phyloP scores from a whole-genome alignment of 2,888 invertebrate genomes.

The Cactoblastis cactorum region DNA sequence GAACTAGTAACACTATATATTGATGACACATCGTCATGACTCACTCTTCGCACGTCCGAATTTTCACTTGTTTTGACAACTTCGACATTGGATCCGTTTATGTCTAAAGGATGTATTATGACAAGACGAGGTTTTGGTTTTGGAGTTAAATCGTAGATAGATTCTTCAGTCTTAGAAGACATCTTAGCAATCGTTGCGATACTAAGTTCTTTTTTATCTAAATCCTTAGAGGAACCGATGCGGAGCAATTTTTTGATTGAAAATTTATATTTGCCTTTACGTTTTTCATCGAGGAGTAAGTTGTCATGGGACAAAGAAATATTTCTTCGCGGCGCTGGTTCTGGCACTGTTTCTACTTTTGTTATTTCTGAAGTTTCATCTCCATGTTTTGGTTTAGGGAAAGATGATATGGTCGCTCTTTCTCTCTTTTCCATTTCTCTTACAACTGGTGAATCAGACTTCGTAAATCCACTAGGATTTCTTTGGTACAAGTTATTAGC shows the following conservation, averaged over 20 bases:
- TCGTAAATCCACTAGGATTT: conserved; percentile 75
- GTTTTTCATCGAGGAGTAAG: conserved; percentile 80
- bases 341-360: conserved; percentile 68
- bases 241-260: conserved; percentile 90
- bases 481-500: conserved; percentile 79
- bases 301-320: conserved; percentile 89
- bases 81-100: conserved; percentile 89
- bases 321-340: conserved; percentile 84
- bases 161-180: conserved; percentile 74
- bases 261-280: conserved; percentile 85
- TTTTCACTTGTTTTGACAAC: conserved; percentile 82
- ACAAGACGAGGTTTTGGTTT: conserved; percentile 87
- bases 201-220: conserved; percentile 77
- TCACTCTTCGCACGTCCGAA: conserved; percentile 56
- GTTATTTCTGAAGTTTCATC: conserved; percentile 55
- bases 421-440: conserved; percentile 88
- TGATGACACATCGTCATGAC: conserved; percentile 77
- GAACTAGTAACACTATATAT: conserved; percentile 69
- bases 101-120: conserved; percentile 92
- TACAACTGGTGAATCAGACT: conserved; percentile 84
- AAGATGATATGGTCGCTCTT: conserved; percentile 68
- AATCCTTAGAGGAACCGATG: conserved; percentile 86
- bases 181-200: conserved; percentile 65
- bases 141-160: conserved; percentile 73
- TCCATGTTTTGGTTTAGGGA: conserved; percentile 45